These are phyloP conservation scores for Eriocheir sinensis DNA, from an alignment of 1,140 invertebrate genomes.

Conservation along the genomic window DNA sequence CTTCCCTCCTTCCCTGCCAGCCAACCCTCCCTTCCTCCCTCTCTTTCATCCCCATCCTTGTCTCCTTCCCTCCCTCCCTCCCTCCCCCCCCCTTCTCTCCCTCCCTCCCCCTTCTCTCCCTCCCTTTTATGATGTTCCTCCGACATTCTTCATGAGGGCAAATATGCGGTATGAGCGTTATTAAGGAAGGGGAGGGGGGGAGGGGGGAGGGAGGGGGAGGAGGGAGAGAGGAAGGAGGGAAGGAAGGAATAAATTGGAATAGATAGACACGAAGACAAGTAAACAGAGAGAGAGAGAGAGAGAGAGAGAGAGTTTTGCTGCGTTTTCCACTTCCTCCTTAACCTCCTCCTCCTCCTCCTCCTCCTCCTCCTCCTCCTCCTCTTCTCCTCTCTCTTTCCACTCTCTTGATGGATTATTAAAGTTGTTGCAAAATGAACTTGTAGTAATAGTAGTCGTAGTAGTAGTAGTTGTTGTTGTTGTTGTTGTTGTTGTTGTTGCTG, in stretches of 20 bases:
- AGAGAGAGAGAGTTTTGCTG: conserved; percentile 30
- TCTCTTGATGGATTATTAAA: too few species aligned
- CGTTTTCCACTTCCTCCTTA: too few species aligned
- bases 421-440: too few species aligned
- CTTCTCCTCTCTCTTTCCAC: too few species aligned
- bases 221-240: background rate
- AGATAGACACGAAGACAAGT: background rate
- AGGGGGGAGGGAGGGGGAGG: background rate
- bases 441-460: too few species aligned
- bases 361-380: too few species aligned
- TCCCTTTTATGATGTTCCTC: background rate
- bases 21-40: background rate
- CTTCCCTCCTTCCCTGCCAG: too few species aligned
- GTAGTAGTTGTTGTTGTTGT: too few species aligned
- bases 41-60: background rate
- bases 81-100: background rate
- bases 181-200: background rate
- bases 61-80: background rate
- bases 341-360: too few species aligned
- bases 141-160: background rate
- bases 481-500: too few species aligned
- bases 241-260: background rate
- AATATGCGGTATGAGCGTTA: background rate
- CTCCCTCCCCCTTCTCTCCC: background rate
- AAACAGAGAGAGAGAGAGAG: background rate